These are phyloP conservation scores for Leptopilina drosophilae DNA, from an alignment of 2,888 invertebrate genomes.

Conservation along the genomic window DNA sequence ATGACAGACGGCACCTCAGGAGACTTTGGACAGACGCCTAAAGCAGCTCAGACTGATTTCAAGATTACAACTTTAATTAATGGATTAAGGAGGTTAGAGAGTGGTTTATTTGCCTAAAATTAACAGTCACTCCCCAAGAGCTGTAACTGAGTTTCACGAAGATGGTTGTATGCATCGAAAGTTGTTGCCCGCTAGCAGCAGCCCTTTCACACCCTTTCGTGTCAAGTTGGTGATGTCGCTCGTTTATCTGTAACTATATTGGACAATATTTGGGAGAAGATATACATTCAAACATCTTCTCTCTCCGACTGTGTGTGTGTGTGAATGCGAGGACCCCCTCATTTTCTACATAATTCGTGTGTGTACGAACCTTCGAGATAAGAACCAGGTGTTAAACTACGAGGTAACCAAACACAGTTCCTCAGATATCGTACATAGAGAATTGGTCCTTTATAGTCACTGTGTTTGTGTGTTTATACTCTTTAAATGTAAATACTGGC, in stretches of 20 bases:
- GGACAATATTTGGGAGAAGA: not conserved
- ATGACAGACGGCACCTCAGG: slow-evolving; percentile 44
- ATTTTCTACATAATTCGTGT: not conserved
- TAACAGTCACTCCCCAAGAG: slow-evolving; percentile 45
- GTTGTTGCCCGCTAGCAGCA: slow-evolving; percentile 21
- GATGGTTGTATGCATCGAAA: not conserved
- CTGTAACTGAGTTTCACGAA: slow-evolving; percentile 8
- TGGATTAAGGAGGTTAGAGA: slow-evolving; percentile 63
- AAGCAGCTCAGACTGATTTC: slow-evolving; percentile 58
- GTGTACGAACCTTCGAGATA: slow-evolving; percentile 14
- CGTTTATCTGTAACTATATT: slow-evolving; percentile 5
- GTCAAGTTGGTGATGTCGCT: not conserved
- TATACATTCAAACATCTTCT: not conserved
- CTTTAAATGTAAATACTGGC: slow-evolving; percentile 22
- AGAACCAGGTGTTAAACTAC: slow-evolving; percentile 36
- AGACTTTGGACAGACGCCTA: slow-evolving; percentile 55
- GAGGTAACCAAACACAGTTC: slow-evolving; percentile 24
- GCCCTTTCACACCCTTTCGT: slow-evolving; percentile 5
- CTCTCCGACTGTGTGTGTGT: not conserved
- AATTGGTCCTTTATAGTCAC: not conserved
- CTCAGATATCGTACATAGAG: not conserved
- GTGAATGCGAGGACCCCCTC: not conserved
- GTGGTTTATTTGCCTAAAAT: slow-evolving; percentile 52
- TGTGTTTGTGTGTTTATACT: not conserved
- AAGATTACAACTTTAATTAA: slow-evolving; percentile 70